Conservation (phyloP, 2,113 vertebrate species). For the Eretmochelys imbricata region DNA sequence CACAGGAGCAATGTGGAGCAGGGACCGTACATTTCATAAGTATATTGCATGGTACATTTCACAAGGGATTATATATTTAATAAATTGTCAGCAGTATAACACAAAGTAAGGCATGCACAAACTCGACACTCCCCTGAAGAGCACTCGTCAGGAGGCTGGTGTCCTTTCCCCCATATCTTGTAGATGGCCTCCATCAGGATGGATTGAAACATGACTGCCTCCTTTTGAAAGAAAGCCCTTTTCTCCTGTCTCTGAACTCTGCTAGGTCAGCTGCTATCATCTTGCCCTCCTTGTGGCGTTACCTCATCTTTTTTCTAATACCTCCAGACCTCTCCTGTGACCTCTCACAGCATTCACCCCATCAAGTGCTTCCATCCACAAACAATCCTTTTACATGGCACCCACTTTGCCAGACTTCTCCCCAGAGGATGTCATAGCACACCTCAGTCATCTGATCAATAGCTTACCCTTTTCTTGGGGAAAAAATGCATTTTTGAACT, state of each 20-base stretch:
- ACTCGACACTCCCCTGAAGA: not conserved
- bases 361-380: not conserved
- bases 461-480: not conserved
- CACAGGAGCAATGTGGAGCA: not conserved
- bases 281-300: rapidly evolving
- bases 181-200: not conserved
- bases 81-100: not conserved
- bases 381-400: not conserved
- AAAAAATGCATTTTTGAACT: not conserved
- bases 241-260: not conserved
- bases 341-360: not conserved
- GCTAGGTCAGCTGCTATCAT: rapidly evolving
- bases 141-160: not conserved
- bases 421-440: not conserved
- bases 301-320: not conserved
- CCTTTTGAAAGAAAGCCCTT: too few relatives aligned
- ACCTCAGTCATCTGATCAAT: not conserved
- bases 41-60: not conserved
- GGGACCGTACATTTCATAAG: not conserved
- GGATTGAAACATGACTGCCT: too few relatives aligned
- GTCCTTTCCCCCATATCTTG: too few relatives aligned
- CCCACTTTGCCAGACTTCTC: not conserved
- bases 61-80: not conserved
- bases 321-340: not conserved
- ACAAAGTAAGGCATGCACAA: not conserved